Percentiles rank a stretch among this genome's conserved stretches.
Conservation (phyloP, 2,113 vertebrate species). For the Kryptolebias marmoratus region DNA sequence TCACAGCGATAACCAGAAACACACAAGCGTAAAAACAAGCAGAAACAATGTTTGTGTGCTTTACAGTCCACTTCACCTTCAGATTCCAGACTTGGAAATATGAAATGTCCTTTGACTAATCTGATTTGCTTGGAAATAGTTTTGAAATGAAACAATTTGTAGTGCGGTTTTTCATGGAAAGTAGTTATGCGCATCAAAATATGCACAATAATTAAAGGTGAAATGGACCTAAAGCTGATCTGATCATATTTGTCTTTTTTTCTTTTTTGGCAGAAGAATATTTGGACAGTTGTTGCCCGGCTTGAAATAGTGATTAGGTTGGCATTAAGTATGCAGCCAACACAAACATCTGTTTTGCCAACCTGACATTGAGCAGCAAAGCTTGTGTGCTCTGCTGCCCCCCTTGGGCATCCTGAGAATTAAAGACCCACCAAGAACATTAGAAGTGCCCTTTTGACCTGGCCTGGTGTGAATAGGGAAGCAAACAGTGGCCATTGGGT, state of each 20-base stretch:
- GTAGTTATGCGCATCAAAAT: too few relatives aligned
- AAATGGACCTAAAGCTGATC: constrained; percentile 36
- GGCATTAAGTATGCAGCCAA: constrained; percentile 70
- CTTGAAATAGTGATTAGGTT: constrained; percentile 70
- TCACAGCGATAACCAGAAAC: constrained; percentile 18
- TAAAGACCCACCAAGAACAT: constrained; percentile 73
- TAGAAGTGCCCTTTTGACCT: constrained; percentile 65
- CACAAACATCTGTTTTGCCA: constrained; percentile 80
- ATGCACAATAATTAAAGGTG: constrained; percentile 1
- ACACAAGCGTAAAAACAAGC: not conserved
- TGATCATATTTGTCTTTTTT: constrained; percentile 43
- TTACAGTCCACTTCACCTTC: constrained; percentile 51
- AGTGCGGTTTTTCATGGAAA: too few relatives aligned
- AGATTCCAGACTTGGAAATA: constrained; percentile 6
- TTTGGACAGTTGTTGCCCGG: constrained; percentile 79
- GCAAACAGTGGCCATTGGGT: constrained; percentile 56
- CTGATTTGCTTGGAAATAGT: not conserved
- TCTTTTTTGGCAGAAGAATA: constrained; percentile 62
- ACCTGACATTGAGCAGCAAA: constrained; percentile 68
- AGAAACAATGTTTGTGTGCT: not conserved
- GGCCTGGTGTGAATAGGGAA: constrained; percentile 52
- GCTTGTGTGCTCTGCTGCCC: constrained; percentile 51
- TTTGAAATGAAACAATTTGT: not conserved
- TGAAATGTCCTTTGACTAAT: not conserved
- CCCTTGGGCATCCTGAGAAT: constrained; percentile 60